Conservation (phyloP, 2,888 invertebrate species). For the Congeria kusceri region DNA sequence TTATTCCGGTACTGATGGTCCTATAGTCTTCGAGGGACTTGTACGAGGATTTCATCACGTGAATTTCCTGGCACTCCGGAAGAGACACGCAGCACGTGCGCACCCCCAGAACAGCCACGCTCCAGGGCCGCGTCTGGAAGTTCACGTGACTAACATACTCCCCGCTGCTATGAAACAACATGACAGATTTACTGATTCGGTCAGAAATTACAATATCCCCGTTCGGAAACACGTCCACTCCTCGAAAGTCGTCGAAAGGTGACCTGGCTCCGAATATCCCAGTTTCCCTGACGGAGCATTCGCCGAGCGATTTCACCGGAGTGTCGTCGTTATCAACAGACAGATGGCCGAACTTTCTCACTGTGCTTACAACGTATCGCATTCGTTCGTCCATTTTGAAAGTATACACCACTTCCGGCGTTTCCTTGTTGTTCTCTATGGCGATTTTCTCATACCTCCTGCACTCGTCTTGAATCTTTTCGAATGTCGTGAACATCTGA, state of each 20-base stretch:
- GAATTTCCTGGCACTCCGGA: slow-evolving; percentile 42
- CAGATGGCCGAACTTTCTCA: slow-evolving; percentile 52
- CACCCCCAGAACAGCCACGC: slow-evolving; percentile 47
- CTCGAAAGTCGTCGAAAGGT: slow-evolving; percentile 50
- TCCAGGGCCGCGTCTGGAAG: slow-evolving; percentile 46
- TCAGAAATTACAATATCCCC: slow-evolving; percentile 47
- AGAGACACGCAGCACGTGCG: slow-evolving; percentile 43
- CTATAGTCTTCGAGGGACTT: slow-evolving; percentile 33
- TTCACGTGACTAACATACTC: slow-evolving; percentile 51
- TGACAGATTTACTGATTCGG: slow-evolving; percentile 48
- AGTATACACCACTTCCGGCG: slow-evolving; percentile 30
- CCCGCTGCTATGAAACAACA: slow-evolving; percentile 48
- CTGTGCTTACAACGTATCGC: slow-evolving; percentile 42
- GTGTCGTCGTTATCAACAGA: slow-evolving; percentile 34
- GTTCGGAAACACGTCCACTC: slow-evolving; percentile 48
- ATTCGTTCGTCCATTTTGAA: slow-evolving; percentile 54
- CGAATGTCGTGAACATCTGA: slow-evolving; percentile 42
- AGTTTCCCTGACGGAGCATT: slow-evolving; percentile 34
- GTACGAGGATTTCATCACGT: slow-evolving; percentile 43
- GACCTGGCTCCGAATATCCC: slow-evolving; percentile 44
- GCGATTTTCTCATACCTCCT: slow-evolving; percentile 40
- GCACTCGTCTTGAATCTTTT: slow-evolving; percentile 53
- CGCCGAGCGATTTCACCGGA: slow-evolving; percentile 15
- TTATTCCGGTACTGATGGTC: slow-evolving; percentile 42
- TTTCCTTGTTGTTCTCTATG: slow-evolving; percentile 27